Evolutionary conservation across 2,113 vertebrate genomes (phyloP).

Genomic region (Verasper variegatus): DNA sequence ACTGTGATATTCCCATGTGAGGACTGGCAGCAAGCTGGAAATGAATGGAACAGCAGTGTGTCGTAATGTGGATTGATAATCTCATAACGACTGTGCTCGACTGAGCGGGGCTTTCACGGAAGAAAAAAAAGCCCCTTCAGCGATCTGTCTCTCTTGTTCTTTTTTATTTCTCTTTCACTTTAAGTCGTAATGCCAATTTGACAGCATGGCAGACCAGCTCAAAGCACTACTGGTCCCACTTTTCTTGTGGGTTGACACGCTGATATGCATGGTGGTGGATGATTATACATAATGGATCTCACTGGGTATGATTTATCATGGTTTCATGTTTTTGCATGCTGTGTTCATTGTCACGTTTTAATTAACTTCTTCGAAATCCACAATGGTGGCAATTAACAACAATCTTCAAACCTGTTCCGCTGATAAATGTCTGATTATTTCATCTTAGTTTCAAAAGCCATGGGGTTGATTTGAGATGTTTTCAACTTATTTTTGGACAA

Average conservation of each 20-base stretch:
- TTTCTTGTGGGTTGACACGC: slow-evolving; percentile 34
- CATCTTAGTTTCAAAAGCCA: slow-evolving; percentile 15
- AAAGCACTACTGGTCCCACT: slow-evolving; percentile 52
- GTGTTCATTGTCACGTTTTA: slow-evolving; percentile 10
- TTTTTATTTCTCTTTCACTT: slow-evolving; percentile 59
- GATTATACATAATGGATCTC: slow-evolving; percentile 29
- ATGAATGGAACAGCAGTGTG: slow-evolving; percentile 62
- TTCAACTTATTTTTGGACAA: slow-evolving; percentile 40
- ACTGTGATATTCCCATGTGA: slow-evolving; percentile 61
- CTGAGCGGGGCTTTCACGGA: slow-evolving; percentile 45
- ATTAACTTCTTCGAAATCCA: slow-evolving; percentile 6
- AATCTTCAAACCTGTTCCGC: not conserved
- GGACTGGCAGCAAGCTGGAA: slow-evolving; percentile 52
- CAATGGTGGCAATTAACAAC: not conserved
- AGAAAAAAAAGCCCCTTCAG: slow-evolving; percentile 60
- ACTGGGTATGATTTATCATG: slow-evolving; percentile 5
- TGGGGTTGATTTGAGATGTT: slow-evolving; percentile 12
- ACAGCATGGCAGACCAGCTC: slow-evolving; percentile 57
- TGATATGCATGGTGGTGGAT: slow-evolving; percentile 31
- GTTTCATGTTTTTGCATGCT: slow-evolving; percentile 28
- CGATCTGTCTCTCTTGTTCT: slow-evolving; percentile 53
- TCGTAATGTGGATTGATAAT: slow-evolving; percentile 74
- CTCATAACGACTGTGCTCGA: slow-evolving; percentile 69
- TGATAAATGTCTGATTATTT: slow-evolving; percentile 13
- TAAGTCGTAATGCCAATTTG: slow-evolving; percentile 52